Evolutionary conservation across 2,797 vertebrate species (phyloP).

Genomic region (Tapirus indicus): DNA sequence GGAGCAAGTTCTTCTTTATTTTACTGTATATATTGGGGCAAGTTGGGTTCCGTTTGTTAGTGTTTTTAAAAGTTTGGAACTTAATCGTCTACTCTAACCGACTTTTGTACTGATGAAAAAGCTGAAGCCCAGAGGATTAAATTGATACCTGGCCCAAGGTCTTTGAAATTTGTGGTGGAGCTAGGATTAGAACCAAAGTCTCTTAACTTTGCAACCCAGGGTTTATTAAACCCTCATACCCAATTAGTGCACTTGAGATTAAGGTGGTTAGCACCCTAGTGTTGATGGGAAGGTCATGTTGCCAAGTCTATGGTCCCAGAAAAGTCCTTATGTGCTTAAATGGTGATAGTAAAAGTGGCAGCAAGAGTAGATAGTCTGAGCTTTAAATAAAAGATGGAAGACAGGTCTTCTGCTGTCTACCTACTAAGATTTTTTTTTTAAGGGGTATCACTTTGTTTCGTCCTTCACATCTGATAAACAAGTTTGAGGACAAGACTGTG

Average conservation of each 20-base stretch:
- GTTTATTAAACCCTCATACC: neutral
- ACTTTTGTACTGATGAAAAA: constrained; percentile 8
- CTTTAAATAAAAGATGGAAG: neutral
- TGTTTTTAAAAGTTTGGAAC: constrained; percentile 37
- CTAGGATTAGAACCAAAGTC: neutral
- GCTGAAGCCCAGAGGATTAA: neutral
- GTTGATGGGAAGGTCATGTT: neutral
- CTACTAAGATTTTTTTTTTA: constrained; percentile 59
- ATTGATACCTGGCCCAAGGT: neutral
- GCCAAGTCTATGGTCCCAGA: neutral
- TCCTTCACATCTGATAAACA: constrained; percentile 92
- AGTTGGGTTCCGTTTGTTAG: neutral
- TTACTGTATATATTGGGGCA: neutral
- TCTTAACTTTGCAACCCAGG: neutral
- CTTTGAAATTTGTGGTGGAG: neutral
- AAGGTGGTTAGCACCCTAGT: neutral
- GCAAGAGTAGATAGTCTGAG: neutral
- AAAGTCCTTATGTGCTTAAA: neutral
- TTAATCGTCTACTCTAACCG: neutral
- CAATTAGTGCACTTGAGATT: neutral
- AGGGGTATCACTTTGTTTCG: constrained; percentile 96
- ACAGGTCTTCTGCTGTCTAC: neutral
- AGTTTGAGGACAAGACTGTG: constrained; percentile 95
- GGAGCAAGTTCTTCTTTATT: constrained; percentile 5
- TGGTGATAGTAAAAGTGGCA: neutral